Percentiles rank a stretch among this genome's conserved stretches.
These are phyloP conservation scores for Capromys pilorides DNA, from an alignment of 2,797 vertebrate genomes.

Conservation along the genomic window DNA sequence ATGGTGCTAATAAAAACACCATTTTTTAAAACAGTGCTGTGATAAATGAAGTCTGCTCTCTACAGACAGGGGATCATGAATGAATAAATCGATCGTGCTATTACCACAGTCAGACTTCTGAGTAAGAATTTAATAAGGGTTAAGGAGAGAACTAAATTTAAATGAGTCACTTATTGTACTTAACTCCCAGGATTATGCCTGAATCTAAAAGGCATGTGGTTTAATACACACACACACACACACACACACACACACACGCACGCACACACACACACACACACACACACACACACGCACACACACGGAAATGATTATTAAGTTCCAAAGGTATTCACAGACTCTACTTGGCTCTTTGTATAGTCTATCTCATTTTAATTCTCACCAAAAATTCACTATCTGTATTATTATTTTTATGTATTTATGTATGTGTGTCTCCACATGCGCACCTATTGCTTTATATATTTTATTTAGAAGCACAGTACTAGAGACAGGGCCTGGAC, in stretches of 20 bases:
- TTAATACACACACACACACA: background rate
- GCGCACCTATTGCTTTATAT: background rate
- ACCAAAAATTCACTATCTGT: background rate
- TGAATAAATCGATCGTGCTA: background rate
- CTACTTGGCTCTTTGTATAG: background rate
- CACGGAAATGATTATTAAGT: background rate
- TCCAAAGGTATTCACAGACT: background rate
- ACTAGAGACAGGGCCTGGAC: background rate
- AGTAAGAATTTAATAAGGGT: constrained; percentile 22
- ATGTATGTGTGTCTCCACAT: background rate
- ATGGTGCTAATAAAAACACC: background rate
- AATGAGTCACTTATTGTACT: background rate
- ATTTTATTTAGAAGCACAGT: background rate
- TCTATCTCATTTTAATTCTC: constrained; percentile 32
- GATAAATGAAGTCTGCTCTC: background rate
- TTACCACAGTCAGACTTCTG: background rate
- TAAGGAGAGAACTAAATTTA: constrained; percentile 24
- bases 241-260: background rate
- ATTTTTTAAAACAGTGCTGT: background rate
- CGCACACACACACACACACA: background rate
- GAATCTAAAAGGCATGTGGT: background rate
- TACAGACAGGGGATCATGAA: background rate
- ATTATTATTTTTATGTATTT: background rate
- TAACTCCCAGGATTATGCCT: background rate
- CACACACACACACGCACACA: background rate